phyloP scores from a whole-genome alignment of 2,797 vertebrate genomes.

The Enteromius anoplus region DNA sequence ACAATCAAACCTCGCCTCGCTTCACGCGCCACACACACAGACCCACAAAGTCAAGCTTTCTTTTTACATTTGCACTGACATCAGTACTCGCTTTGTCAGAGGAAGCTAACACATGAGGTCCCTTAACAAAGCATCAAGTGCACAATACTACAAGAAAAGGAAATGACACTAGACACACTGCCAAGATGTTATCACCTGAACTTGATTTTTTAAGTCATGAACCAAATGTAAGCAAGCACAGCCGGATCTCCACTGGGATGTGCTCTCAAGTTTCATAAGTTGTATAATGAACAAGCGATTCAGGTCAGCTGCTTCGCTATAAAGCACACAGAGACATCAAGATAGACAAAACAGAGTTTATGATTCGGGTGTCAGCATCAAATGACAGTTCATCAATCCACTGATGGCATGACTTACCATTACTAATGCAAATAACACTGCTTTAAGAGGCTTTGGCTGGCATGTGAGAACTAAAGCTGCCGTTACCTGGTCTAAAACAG shows the following conservation, averaged over 20 bases:
- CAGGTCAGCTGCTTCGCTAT: constrained; percentile 99
- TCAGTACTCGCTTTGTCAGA: constrained; percentile 69
- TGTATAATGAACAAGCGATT: constrained; percentile 99
- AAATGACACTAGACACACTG: constrained; percentile 99
- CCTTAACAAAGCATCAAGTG: constrained; percentile 69
- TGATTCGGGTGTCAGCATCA: constrained; percentile 97
- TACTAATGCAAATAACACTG: constrained; percentile 71
- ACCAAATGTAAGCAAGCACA: constrained; percentile 99
- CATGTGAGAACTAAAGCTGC: constrained; percentile 61
- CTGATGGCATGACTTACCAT: constrained; percentile 91
- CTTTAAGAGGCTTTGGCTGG: constrained; percentile 83
- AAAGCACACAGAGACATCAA: constrained; percentile 99
- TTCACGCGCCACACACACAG: constrained; percentile 69
- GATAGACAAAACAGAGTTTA: constrained; percentile 99
- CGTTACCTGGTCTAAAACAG: constrained; percentile 20
- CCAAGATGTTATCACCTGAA: constrained; percentile 99
- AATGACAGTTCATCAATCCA: constrained; percentile 90
- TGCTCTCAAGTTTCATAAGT: constrained; percentile 99
- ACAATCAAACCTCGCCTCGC: constrained; percentile 54
- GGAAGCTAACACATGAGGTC: constrained; percentile 54
- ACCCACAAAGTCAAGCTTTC: constrained; percentile 83
- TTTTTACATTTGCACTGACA: constrained; percentile 68
- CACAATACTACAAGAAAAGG: constrained; percentile 72
- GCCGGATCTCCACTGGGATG: constrained; percentile 99
- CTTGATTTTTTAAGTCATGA: constrained; percentile 99